Evolutionary conservation across 2,113 vertebrate species (phyloP).

Genomic region (Pachyramphus minor): DNA sequence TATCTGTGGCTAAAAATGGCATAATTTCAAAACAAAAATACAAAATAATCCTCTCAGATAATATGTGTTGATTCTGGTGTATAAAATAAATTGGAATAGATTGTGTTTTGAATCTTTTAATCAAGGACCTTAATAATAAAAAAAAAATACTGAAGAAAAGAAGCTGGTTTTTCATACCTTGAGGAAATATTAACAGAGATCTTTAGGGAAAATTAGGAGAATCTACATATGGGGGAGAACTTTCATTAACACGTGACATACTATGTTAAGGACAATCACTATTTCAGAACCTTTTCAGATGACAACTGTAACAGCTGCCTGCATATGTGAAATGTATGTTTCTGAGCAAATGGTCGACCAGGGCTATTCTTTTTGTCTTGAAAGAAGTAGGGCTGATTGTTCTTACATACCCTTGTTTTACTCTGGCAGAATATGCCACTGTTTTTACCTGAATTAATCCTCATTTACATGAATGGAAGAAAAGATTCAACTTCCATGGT

Average conservation of each 20-base stretch:
- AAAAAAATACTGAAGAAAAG: background rate
- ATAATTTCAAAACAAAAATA: background rate
- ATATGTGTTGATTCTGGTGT: background rate
- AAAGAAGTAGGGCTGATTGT: background rate
- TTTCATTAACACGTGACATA: background rate
- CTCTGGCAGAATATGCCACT: background rate
- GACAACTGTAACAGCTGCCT: background rate
- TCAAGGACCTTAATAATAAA: accelerated
- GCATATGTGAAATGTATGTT: background rate
- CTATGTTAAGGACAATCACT: background rate
- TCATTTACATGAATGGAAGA: background rate
- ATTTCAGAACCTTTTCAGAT: background rate
- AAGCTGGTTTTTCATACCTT: background rate
- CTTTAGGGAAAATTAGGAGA: background rate
- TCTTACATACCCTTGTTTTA: background rate
- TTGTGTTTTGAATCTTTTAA: background rate
- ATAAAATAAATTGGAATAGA: background rate
- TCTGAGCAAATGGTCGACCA: background rate
- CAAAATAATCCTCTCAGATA: background rate
- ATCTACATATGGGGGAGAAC: accelerated
- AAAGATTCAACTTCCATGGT: background rate
- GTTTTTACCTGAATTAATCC: background rate
- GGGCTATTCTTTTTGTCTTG: background rate
- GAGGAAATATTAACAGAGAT: background rate
- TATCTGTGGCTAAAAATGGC: background rate